These are phyloP conservation scores for Procavia capensis DNA, from an alignment of 2,113 vertebrate species.

Conservation along the genomic window DNA sequence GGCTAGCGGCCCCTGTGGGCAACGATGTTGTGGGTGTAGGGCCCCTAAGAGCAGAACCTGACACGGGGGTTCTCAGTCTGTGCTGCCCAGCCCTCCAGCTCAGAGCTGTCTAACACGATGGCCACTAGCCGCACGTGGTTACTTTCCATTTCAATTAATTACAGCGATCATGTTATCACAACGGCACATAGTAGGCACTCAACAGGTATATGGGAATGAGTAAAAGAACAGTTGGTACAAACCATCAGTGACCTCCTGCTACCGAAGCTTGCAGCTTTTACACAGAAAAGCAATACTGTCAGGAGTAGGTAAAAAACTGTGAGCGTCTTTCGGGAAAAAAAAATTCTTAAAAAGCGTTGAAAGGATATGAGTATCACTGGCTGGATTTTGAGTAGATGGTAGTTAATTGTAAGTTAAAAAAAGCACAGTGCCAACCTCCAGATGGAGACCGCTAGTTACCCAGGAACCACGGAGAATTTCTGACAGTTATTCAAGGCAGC, in stretches of 20 bases:
- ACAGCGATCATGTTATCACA: background rate
- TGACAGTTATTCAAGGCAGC: slow-evolving; percentile 38
- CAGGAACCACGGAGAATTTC: slow-evolving; percentile 31
- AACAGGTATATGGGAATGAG: background rate
- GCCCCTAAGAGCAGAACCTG: no score
- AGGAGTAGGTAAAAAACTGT: background rate
- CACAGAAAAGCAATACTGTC: background rate
- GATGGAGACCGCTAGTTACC: background rate
- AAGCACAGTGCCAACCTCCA: slow-evolving; percentile 34
- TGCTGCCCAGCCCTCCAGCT: background rate
- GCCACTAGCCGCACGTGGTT: background rate
- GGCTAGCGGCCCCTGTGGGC: no score
- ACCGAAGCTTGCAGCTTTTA: background rate
- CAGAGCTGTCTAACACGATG: background rate
- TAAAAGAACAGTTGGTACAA: background rate
- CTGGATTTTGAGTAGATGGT: background rate
- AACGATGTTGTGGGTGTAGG: no score
- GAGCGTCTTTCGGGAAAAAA: background rate
- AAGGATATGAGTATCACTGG: slow-evolving; percentile 16
- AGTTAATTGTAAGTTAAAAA: slow-evolving; percentile 59
- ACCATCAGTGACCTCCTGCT: background rate
- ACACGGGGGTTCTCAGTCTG: no score
- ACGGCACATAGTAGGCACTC: background rate
- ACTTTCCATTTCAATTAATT: background rate
- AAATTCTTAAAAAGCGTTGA: background rate